These are phyloP conservation scores for Orbicella faveolata DNA, from an alignment of 64 coral and sea anemone species.

Conservation along the genomic window DNA sequence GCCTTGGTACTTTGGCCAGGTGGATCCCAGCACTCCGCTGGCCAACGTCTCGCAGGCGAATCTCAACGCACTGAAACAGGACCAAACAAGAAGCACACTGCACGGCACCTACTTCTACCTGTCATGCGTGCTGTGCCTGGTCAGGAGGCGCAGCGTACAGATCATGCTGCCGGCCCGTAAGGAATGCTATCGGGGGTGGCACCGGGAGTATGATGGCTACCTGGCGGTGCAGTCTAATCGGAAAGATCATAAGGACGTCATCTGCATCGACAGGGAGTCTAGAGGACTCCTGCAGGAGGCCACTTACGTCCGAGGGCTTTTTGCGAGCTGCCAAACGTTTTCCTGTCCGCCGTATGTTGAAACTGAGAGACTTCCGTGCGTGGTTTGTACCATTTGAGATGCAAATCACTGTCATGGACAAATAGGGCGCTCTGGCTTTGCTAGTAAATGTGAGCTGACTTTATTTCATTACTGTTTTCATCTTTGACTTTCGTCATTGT, in stretches of 20 bases:
- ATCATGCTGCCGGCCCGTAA: constrained; percentile 84
- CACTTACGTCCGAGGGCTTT: constrained; percentile 64
- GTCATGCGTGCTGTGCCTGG: constrained; percentile 61
- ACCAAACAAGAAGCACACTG: constrained; percentile 3
- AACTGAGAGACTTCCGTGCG: constrained; percentile 79
- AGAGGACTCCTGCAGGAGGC: constrained; percentile 50
- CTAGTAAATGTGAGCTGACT: not conserved
- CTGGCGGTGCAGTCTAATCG: constrained; percentile 70
- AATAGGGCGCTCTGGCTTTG: not conserved
- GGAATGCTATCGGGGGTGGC: constrained; percentile 83
- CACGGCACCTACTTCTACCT: constrained; percentile 63
- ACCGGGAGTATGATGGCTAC: constrained; percentile 85
- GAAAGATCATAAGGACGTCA: constrained; percentile 77
- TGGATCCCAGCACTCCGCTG: constrained; percentile 32
- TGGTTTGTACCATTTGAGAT: constrained; percentile 80
- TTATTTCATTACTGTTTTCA: not conserved
- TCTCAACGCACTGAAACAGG: not conserved
- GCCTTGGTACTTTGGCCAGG: constrained; percentile 77
- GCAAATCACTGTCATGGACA: not conserved
- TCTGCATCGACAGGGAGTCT: constrained; percentile 73
- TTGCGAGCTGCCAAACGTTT: constrained; percentile 60
- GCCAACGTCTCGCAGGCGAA: constrained; percentile 22
- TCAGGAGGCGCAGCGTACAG: constrained; percentile 65
- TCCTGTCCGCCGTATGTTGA: constrained; percentile 72
- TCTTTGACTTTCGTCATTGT: not conserved